These are phyloP conservation scores for Synanthedon andrenaeformis DNA, from an alignment of 2,888 invertebrate species.

Conservation along the genomic window DNA sequence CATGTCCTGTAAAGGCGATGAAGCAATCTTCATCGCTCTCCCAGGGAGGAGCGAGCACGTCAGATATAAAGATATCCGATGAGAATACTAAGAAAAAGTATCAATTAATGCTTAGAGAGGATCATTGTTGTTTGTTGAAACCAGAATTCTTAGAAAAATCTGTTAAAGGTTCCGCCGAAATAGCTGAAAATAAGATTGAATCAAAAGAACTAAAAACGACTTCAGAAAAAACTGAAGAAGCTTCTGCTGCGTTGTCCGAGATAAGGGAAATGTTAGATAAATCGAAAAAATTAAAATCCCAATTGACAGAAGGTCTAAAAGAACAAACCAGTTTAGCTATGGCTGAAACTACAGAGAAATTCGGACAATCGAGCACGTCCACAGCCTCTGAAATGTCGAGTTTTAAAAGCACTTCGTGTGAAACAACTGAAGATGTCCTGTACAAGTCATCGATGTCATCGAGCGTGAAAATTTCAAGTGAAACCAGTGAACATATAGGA, in stretches of 20 bases:
- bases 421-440: conserved; percentile 9
- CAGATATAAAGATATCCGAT: background rate
- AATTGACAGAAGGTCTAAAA: conserved; percentile 7
- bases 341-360: conserved; percentile 7
- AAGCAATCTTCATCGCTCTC: background rate
- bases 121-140: conserved; percentile 24
- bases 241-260: conserved; percentile 3
- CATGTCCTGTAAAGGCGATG: conserved; percentile 3
- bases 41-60: background rate
- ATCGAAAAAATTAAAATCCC: conserved; percentile 10
- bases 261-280: background rate
- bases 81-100: conserved; percentile 11
- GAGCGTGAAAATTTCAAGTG: conserved; percentile 18
- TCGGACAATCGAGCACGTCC: conserved; percentile 9
- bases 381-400: conserved; percentile 12
- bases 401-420: conserved; percentile 10
- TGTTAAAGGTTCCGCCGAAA: background rate
- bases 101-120: conserved; percentile 21
- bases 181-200: conserved; percentile 11
- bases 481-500: conserved; percentile 20
- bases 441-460: conserved; percentile 8
- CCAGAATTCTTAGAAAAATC: conserved; percentile 20
- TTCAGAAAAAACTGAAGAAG: conserved; percentile 9
- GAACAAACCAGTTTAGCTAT: background rate
- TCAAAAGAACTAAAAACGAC: conserved; percentile 10